Evolutionary conservation across 2,888 invertebrate genomes (phyloP).

Genomic region (Drosophila emarginata): DNA sequence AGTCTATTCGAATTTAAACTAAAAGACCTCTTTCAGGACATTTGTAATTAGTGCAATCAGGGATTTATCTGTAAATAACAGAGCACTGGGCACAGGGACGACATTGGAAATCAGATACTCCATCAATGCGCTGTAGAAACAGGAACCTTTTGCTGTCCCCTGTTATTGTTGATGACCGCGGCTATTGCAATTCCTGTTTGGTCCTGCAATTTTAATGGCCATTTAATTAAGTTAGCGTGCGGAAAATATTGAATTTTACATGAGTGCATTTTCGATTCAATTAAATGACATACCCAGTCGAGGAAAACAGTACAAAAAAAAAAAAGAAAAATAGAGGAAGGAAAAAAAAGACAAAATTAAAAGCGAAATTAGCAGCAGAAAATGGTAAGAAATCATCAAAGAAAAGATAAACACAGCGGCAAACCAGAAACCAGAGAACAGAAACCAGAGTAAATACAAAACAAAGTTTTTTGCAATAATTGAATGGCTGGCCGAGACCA

Average conservation of each 20-base stretch:
- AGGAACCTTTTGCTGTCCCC: background rate
- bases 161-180: slow-evolving; percentile 7
- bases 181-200: background rate
- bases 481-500: slow-evolving; percentile 5
- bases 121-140: no score
- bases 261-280: slow-evolving; percentile 69
- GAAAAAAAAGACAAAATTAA: no score
- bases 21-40: no score
- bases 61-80: no score
- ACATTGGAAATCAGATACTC: no score
- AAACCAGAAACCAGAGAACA: no score
- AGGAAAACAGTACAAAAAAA: no score
- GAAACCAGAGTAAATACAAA: background rate
- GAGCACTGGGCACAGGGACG: no score
- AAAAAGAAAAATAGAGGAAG: no score
- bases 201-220: slow-evolving; percentile 46
- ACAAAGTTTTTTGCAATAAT: slow-evolving; percentile 8
- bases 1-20: no score
- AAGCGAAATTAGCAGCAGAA: background rate
- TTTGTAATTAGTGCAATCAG: no score
- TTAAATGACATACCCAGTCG: slow-evolving; percentile 39
- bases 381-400: background rate
- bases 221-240: slow-evolving; percentile 61
- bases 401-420: background rate
- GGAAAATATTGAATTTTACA: slow-evolving; percentile 69